These are phyloP conservation scores for Melanaphis sacchari DNA, from an alignment of 1,140 invertebrate species.

Conservation along the genomic window DNA sequence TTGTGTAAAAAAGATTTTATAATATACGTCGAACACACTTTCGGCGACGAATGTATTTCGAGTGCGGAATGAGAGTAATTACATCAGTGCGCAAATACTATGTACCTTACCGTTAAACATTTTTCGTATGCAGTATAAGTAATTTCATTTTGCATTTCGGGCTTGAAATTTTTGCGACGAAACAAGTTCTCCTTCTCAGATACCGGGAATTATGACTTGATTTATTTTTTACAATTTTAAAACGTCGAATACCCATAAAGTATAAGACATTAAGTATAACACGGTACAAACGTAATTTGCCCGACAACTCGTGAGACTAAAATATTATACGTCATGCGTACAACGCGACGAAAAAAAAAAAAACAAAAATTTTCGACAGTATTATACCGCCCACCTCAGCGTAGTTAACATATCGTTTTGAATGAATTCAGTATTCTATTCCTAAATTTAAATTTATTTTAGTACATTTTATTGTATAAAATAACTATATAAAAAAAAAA, in stretches of 20 bases:
- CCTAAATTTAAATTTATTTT: neutral
- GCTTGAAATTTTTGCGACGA: neutral
- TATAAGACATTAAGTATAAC: no score
- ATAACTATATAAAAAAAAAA: neutral
- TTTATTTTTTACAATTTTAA: neutral
- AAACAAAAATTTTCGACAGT: neutral
- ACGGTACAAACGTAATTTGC: neutral
- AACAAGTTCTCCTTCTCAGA: neutral
- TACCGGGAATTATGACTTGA: neutral
- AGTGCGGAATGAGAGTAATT: constrained; percentile 2
- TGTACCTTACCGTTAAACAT: neutral
- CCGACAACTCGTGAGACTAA: neutral
- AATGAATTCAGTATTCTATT: neutral
- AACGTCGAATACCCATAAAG: neutral
- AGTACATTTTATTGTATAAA: neutral
- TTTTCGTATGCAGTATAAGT: neutral
- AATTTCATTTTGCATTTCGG: neutral
- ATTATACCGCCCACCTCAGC: neutral
- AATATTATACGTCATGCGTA: neutral
- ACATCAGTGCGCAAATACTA: neutral
- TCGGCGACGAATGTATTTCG: neutral
- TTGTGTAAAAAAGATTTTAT: neutral
- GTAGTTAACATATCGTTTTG: neutral
- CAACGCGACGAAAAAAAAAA: neutral
- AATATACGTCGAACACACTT: neutral